phyloP scores from a whole-genome alignment of 2,113 vertebrate species.

The Acrocephalus arundinaceus region DNA sequence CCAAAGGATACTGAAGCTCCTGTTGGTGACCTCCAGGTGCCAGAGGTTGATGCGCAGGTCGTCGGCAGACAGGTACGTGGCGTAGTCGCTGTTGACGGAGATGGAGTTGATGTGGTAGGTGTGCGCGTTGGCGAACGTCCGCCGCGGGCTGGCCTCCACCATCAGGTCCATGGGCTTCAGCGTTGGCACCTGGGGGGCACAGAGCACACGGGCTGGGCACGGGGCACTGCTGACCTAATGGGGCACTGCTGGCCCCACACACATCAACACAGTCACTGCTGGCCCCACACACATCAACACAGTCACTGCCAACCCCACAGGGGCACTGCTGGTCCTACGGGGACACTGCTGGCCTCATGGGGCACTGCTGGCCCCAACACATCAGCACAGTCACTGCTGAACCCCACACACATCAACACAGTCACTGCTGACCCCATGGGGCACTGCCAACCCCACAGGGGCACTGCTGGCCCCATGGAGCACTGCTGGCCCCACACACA shows the following conservation, averaged over 20 bases:
- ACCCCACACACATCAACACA: no score
- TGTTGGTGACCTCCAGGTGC: slow-evolving; percentile 95
- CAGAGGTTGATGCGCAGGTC: slow-evolving; percentile 96
- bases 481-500: no score
- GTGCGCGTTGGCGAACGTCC: slow-evolving; percentile 92
- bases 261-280: not conserved
- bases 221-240: no score
- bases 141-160: slow-evolving; percentile 92
- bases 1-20: slow-evolving; percentile 92
- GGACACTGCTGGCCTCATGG: no score
- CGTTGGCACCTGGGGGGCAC: slow-evolving; percentile 80
- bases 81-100: slow-evolving; percentile 93
- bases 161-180: slow-evolving; percentile 93
- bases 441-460: no score
- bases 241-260: not conserved
- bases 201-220: not conserved
- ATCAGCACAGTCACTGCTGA: no score
- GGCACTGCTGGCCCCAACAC: no score
- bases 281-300: no score
- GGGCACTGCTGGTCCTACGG: no score
- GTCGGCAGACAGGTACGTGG: slow-evolving; percentile 92
- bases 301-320: no score
- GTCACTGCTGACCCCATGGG: no score
- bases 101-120: slow-evolving; percentile 96
- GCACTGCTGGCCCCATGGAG: no score